Evolutionary conservation across 2,797 vertebrate species (phyloP).

Genomic region (Cossypha dichroa): DNA sequence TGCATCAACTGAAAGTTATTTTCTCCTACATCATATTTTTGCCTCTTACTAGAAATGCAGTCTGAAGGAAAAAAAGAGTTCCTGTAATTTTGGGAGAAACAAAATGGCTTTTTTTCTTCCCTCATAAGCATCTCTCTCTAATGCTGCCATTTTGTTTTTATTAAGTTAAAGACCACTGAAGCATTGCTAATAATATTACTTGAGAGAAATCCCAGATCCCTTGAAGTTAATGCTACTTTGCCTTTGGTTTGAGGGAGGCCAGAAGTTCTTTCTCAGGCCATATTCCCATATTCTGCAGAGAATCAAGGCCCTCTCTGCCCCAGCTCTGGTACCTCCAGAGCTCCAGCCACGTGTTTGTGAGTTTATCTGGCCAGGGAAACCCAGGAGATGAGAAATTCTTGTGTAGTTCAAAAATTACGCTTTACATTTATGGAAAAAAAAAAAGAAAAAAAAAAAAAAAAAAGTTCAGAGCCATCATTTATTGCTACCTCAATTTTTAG

Average conservation of each 20-base stretch:
- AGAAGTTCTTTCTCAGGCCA: not conserved
- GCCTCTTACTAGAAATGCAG: conserved; percentile 27
- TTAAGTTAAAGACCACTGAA: not conserved
- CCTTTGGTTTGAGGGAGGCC: not conserved
- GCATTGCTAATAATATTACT: conserved; percentile 21
- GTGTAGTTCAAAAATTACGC: not conserved
- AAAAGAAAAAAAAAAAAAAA: too few relatives aligned
- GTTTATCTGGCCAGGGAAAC: not conserved
- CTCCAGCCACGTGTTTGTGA: not conserved
- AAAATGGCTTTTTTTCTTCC: not conserved
- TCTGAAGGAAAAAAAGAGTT: not conserved
- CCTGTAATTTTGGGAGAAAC: conserved; percentile 3
- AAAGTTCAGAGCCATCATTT: not conserved
- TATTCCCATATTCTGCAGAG: not conserved
- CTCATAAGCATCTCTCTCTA: not conserved
- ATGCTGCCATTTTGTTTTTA: conserved; percentile 26
- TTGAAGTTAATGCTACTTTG: not conserved
- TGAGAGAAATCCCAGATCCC: conserved; percentile 28
- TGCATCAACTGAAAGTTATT: conserved; percentile 52
- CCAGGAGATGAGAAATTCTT: not conserved
- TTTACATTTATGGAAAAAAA: not conserved
- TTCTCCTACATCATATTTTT: conserved; percentile 54
- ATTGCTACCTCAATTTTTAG: not conserved
- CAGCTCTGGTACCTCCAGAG: not conserved
- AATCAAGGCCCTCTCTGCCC: not conserved